A percentile compares a stretch with the other conserved stretches of the same genome.
These are phyloP conservation scores for Pelobates cultripes DNA, from an alignment of 2,797 vertebrate genomes.

Conservation along the genomic window DNA sequence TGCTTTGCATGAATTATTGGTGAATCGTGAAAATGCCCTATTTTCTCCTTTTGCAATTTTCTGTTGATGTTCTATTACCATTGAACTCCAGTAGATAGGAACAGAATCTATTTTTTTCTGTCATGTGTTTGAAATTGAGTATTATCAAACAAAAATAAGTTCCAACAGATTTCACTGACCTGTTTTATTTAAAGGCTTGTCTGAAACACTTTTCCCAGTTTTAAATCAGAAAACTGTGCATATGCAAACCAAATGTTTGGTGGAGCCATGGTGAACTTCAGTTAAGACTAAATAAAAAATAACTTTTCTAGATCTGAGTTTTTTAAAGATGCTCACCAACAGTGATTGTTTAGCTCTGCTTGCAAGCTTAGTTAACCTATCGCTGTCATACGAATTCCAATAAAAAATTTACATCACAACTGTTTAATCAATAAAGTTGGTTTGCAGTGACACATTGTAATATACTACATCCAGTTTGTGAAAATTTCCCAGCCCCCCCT, in stretches of 20 bases:
- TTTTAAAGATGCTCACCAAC: constrained; percentile 6
- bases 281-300: constrained; percentile 43
- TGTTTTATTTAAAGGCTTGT: constrained; percentile 67
- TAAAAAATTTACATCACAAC: too few species aligned
- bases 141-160: constrained; percentile 21
- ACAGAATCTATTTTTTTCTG: constrained; percentile 39
- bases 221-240: constrained; percentile 69
- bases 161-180: constrained; percentile 19
- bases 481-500: too few species aligned
- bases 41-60: not conserved
- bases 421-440: too few species aligned
- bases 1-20: not conserved
- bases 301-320: constrained; percentile 54
- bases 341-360: not conserved
- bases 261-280: constrained; percentile 56
- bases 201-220: constrained; percentile 67
- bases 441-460: too few species aligned
- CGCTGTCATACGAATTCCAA: too few species aligned
- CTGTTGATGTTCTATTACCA: not conserved
- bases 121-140: constrained; percentile 13
- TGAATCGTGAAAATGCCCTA: not conserved
- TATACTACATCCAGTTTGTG: too few species aligned
- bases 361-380: too few species aligned
- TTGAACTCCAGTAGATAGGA: not conserved
- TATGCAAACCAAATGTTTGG: constrained; percentile 73